Conservation (phyloP, 2,888 invertebrate species). For the Erynnis tages region DNA sequence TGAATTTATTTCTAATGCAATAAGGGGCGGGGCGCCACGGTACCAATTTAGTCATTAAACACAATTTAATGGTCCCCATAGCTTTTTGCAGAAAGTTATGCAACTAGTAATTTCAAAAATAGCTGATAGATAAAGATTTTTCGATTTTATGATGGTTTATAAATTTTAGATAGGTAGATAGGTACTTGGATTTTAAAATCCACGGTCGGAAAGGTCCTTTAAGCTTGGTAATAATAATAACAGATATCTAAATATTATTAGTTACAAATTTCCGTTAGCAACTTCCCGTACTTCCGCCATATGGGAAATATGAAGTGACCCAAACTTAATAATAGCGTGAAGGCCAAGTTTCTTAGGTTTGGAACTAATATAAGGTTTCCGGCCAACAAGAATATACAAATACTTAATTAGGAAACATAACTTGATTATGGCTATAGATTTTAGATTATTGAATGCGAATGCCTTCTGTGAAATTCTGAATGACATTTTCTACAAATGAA, state of each 20-base stretch:
- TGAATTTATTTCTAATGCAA: constrained; percentile 26
- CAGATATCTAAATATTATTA: too few species aligned
- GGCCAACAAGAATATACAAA: constrained; percentile 14
- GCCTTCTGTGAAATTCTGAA: too few species aligned
- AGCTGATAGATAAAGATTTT: too few species aligned
- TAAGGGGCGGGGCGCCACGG: constrained; percentile 12
- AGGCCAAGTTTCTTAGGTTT: constrained; percentile 13
- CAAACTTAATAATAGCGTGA: constrained; percentile 11
- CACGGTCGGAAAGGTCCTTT: too few species aligned
- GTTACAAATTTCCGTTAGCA: constrained; percentile 17
- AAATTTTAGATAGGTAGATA: too few species aligned
- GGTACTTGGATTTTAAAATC: too few species aligned
- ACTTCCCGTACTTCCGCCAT: constrained; percentile 3
- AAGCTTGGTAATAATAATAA: too few species aligned
- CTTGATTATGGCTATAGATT: too few species aligned
- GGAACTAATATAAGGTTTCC: constrained; percentile 18
- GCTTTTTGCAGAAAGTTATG: neutral
- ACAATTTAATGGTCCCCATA: constrained; percentile 1
- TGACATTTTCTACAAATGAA: too few species aligned
- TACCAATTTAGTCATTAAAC: constrained; percentile 22
- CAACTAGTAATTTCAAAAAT: neutral
- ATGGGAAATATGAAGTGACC: constrained; percentile 1
- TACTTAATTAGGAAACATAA: neutral
- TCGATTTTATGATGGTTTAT: neutral
- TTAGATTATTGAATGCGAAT: too few species aligned